A percentile compares a stretch with the other conserved stretches of the same genome.
Conservation (phyloP, 1,140 invertebrate genomes). For the Pantala flavescens region DNA sequence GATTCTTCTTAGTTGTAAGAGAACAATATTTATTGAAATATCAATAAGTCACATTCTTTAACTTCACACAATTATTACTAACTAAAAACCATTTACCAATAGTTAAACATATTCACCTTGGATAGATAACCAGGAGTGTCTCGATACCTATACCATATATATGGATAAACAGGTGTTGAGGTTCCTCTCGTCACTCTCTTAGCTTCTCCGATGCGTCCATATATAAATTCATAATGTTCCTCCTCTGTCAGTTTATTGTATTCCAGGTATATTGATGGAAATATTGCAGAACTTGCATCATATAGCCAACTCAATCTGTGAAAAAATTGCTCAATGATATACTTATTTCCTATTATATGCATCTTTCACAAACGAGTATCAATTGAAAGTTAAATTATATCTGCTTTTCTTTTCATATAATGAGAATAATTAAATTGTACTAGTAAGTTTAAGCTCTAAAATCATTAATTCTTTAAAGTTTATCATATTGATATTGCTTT, state of each 20-base stretch:
- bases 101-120: no score
- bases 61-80: no score
- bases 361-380: not conserved
- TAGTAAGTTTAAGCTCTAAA: no score
- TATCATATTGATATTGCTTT: no score
- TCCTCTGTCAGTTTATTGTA: slow-evolving; percentile 32
- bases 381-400: not conserved
- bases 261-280: slow-evolving; percentile 57
- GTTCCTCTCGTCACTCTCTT: slow-evolving; percentile 35
- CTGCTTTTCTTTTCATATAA: not conserved
- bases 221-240: slow-evolving; percentile 44
- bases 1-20: no score
- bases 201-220: slow-evolving; percentile 51
- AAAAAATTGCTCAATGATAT: slow-evolving; percentile 21
- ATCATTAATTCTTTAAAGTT: no score
- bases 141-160: slow-evolving; percentile 59
- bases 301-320: slow-evolving; percentile 60
- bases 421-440: no score
- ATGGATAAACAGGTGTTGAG: slow-evolving; percentile 43
- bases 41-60: no score
- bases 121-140: slow-evolving; percentile 45
- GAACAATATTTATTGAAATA: no score
- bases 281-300: slow-evolving; percentile 42
- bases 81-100: no score
- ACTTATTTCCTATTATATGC: not conserved